Conservation (phyloP, 2,113 vertebrate genomes). For the Pelvicachromis taeniatus region DNA sequence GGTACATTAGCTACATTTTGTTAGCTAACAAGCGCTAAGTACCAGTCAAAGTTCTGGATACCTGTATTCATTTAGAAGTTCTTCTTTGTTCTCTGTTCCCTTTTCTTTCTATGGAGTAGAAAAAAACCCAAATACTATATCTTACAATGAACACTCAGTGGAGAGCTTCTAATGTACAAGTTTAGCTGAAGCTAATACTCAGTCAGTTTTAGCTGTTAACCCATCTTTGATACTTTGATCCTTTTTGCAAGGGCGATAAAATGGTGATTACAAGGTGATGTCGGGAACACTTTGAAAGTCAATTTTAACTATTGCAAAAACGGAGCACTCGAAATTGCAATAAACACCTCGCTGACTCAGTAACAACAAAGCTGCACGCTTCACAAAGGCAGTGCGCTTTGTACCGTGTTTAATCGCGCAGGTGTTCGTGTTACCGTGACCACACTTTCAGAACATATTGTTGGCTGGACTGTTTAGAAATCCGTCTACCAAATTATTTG, state of each 20-base stretch:
- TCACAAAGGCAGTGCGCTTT: background rate
- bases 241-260: background rate
- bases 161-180: background rate
- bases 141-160: background rate
- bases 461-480: background rate
- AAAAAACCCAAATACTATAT: background rate
- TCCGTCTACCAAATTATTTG: constrained; percentile 26
- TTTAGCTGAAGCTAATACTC: background rate
- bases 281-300: background rate
- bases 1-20: background rate
- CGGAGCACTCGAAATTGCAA: background rate
- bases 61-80: background rate
- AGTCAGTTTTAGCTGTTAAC: background rate
- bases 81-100: background rate
- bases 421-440: background rate
- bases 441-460: background rate
- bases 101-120: background rate
- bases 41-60: background rate
- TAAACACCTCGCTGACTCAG: background rate
- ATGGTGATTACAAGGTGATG: background rate
- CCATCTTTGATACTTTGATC: background rate
- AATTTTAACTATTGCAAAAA: background rate
- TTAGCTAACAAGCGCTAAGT: background rate
- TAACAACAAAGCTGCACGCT: background rate
- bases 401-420: background rate